Base-by-base conservation (phyloP, 2,888 invertebrate genomes). In the Alsophila aescularia region DNA sequence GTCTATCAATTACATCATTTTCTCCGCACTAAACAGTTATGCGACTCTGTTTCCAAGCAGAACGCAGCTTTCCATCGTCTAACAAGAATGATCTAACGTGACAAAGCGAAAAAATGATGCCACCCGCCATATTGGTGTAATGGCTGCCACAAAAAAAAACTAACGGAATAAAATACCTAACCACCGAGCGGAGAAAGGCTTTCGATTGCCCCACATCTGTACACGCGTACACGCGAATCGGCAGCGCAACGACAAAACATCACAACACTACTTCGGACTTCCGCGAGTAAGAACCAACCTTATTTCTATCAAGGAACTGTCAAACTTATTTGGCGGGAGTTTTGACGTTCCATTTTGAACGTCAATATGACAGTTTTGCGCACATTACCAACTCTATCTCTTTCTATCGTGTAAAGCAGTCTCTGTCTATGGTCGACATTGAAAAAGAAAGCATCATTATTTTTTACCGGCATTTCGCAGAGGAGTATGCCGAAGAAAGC, bases 111-210 rank as follows among this genome's bases (percentile, higher is more conserved):
- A 88, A 89, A 90, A 89, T 85, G 81, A 89, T 90, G 89, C 90
- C 88, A 87, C 81, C 80, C 81, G 83, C 82, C 88, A 84, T 87
- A 83, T 88, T 85, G 82, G 83, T 83, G 83, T 88, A 86, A 88
- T 90, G 85, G 85, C 87, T 79, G 83, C 85, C 83, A 86, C 87
- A 83, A 90, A 91, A 90, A 91, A 90, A 91, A 90, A 90, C 85
- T 90, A 91, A 91, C 91, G 90, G 90, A 85, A 90, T 88, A 89
- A 90, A 90, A 90, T 91, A 84, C 86, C 87, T 87, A 90, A 83
- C 88, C 79, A 77, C 81, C 81, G 74, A 77, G 77, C 80, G 86
- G 91, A 91, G 91, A 91, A 91, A 91, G 91, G 91, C 91, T 91
- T 91, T 91, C 91, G 90, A 88, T 91, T 91, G 91, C 87, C 89